Conservation (phyloP, 1,140 invertebrate species). For the Aporrectodea caliginosa region DNA sequence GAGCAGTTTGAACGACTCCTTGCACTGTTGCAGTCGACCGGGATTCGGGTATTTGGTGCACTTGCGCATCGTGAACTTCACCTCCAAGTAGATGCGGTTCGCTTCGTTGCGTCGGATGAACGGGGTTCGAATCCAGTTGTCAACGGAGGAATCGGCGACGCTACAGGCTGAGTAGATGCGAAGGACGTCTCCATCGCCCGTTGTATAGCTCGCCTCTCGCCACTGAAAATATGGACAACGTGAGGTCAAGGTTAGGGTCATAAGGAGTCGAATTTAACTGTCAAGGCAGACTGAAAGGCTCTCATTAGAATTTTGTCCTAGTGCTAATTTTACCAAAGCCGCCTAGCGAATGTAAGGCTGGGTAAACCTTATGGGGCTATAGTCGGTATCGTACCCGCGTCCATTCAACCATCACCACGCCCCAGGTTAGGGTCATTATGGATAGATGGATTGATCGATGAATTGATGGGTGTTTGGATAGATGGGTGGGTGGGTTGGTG, state of each 20-base stretch:
- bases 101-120: conserved; percentile 88
- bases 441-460: too few species aligned
- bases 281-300: neutral
- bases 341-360: neutral
- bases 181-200: conserved; percentile 92
- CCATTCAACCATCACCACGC: too few species aligned
- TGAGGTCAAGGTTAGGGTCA: neutral
- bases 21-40: conserved; percentile 52
- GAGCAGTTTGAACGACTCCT: conserved; percentile 87
- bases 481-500: too few species aligned
- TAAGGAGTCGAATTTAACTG: neutral
- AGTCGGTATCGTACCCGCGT: too few species aligned
- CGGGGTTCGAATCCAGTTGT: conserved; percentile 98
- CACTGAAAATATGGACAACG: conserved; percentile 63
- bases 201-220: conserved; percentile 94
- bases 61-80: conserved; percentile 70
- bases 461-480: too few species aligned
- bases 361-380: neutral
- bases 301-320: neutral
- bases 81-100: conserved; percentile 92
- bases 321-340: neutral
- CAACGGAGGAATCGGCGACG: conserved; percentile 90
- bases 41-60: conserved; percentile 45
- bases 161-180: conserved; percentile 95
- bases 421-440: too few species aligned